A percentile compares a stretch with the other conserved stretches of the same genome.
Conservation (phyloP, 2,113 vertebrate genomes). For the Brachirus orientalis region DNA sequence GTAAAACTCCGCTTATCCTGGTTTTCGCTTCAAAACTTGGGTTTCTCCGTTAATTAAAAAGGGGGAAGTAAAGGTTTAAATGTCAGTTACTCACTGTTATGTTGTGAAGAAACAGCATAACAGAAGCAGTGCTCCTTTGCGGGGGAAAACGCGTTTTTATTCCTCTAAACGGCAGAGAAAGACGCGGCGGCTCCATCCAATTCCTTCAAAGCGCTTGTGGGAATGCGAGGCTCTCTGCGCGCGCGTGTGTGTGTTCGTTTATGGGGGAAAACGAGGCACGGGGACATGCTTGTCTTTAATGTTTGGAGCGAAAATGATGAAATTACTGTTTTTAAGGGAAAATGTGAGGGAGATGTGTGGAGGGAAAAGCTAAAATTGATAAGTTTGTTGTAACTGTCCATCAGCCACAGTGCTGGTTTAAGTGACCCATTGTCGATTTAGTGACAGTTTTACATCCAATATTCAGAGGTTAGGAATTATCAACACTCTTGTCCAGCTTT, state of each 20-base stretch:
- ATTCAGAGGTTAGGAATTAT: constrained; percentile 3
- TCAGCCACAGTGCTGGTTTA: too few relatives aligned
- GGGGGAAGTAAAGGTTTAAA: background rate
- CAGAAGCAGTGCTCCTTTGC: background rate
- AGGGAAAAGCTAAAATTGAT: too few relatives aligned
- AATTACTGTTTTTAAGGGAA: background rate
- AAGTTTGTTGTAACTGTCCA: too few relatives aligned
- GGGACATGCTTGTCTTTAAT: constrained; percentile 28
- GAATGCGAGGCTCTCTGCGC: constrained; percentile 44
- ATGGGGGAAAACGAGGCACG: constrained; percentile 26
- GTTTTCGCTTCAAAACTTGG: constrained; percentile 33
- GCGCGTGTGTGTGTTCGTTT: constrained; percentile 25
- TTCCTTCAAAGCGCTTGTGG: constrained; percentile 55
- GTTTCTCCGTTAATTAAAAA: background rate
- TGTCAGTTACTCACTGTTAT: background rate
- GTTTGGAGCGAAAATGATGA: background rate
- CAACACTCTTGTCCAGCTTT: too few relatives aligned
- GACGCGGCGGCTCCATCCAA: constrained; percentile 46
- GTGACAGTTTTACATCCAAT: constrained; percentile 1
- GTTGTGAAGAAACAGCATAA: background rate
- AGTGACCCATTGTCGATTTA: too few relatives aligned
- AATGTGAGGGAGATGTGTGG: background rate
- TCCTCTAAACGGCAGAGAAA: constrained; percentile 34
- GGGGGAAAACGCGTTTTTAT: constrained; percentile 12
- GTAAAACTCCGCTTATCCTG: constrained; percentile 41